phyloP scores from a whole-genome alignment of 2,113 vertebrate genomes.

The Leptosomus discolor region DNA sequence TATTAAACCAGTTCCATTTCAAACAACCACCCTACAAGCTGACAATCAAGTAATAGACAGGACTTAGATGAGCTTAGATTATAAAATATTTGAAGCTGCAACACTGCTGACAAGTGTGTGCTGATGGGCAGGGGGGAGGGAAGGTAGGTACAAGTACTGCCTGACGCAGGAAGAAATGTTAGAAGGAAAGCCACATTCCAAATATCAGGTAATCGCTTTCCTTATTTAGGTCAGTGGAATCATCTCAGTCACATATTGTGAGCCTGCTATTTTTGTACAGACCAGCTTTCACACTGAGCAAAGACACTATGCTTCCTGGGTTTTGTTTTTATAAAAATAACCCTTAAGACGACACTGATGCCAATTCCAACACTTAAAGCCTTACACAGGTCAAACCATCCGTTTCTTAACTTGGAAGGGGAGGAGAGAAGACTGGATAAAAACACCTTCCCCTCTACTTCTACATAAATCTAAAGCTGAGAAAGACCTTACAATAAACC shows the following conservation, averaged over 20 bases:
- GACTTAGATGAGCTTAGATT: not conserved
- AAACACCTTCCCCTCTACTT: not conserved
- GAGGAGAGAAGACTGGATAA: not conserved
- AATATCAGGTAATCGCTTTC: slow-evolving; percentile 38
- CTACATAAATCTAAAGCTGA: not conserved
- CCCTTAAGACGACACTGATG: slow-evolving; percentile 26
- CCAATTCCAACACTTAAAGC: slow-evolving; percentile 46
- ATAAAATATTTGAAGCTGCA: not conserved
- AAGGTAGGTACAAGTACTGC: not conserved
- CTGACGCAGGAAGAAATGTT: not conserved
- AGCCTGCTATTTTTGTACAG: slow-evolving; percentile 56
- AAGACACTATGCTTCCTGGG: slow-evolving; percentile 29
- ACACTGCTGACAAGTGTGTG: not conserved
- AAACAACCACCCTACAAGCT: not conserved
- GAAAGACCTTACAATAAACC: not conserved
- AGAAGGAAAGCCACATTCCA: not conserved
- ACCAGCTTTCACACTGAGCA: slow-evolving; percentile 46
- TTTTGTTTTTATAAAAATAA: slow-evolving; percentile 48
- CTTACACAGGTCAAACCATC: slow-evolving; percentile 23
- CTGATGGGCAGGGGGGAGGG: not conserved
- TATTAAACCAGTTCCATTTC: not conserved
- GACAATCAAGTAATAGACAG: not conserved
- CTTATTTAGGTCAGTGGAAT: slow-evolving; percentile 45
- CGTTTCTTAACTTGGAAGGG: slow-evolving; percentile 32
- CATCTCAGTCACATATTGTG: not conserved